These are phyloP conservation scores for Sceliomorpha sp. DNA, from an alignment of 2,888 invertebrate species.

Conservation along the genomic window DNA sequence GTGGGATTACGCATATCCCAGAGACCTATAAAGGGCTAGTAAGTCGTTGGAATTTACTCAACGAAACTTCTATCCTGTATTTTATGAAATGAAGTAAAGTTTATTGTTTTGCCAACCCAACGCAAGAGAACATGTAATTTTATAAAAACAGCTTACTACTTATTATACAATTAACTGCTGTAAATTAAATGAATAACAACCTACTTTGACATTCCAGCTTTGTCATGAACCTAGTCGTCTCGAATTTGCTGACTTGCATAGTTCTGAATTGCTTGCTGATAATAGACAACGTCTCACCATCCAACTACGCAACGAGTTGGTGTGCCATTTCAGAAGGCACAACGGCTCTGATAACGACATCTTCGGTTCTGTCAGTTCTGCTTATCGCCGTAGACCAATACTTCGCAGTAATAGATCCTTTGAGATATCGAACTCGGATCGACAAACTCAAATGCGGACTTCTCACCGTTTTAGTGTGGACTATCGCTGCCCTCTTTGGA, in stretches of 20 bases:
- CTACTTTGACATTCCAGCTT: constrained; percentile 82
- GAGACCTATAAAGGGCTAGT: too few species aligned
- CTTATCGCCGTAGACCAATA: constrained; percentile 85
- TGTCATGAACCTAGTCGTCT: constrained; percentile 84
- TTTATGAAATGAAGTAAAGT: too few species aligned
- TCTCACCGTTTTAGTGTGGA: constrained; percentile 81
- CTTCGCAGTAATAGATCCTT: constrained; percentile 85
- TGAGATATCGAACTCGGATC: constrained; percentile 84
- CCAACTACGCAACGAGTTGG: constrained; percentile 79
- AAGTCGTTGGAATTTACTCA: too few species aligned
- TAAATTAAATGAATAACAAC: too few species aligned
- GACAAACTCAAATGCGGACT: constrained; percentile 81
- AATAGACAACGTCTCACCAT: constrained; percentile 81
- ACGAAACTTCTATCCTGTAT: too few species aligned
- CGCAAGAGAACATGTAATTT: too few species aligned
- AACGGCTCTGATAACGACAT: constrained; percentile 83
- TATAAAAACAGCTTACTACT: too few species aligned
- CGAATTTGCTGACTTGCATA: constrained; percentile 82
- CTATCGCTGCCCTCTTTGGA: constrained; percentile 79
- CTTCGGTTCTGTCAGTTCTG: constrained; percentile 84
- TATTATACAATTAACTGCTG: too few species aligned
- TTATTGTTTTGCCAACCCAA: too few species aligned
- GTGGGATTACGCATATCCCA: too few species aligned
- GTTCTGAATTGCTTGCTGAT: constrained; percentile 81
- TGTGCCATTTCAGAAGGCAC: constrained; percentile 84